Evolutionary conservation across 2,113 vertebrate genomes (phyloP), one percentile per base, ranked within the genome.

Genomic region (Rattus rattus): DNA sequence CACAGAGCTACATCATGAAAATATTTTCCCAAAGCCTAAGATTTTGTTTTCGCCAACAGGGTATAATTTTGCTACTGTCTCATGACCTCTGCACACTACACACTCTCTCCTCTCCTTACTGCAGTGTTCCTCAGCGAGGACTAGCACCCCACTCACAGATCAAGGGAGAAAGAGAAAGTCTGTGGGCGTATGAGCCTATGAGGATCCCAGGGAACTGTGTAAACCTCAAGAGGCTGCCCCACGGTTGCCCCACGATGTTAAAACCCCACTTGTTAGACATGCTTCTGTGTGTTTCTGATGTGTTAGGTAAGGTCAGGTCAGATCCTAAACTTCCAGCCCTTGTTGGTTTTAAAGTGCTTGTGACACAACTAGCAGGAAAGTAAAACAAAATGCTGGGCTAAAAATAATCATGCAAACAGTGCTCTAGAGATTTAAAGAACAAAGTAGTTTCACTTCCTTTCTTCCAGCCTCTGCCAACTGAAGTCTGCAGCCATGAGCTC

Each of bases 361-460:
- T 65, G 43, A 77, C 13, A 20, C 69, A 89, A 43, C 7, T 87
- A 65, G 8, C 0, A 76, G 33, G 52, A 36, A n/a, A 39, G 63
- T 26, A 17, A 70, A 80, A 39, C 52, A 91, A 94, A 94, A 76
- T 33, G 39, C 52, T 47, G 56, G 36, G 26, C 61, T 92, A 92
- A 97, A 96, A 93, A 79, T 79, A 92, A 95, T 39, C 43, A 91
- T 87, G 86, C 67, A 98, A 95, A 95, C 3, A 10, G 72, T 87
- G 56, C 69, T 95, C 86, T 90, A 90, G 83, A 94, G 70, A 81
- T 91, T 56, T 20, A 81, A 65, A 52, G 39, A 72, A 54, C 39
- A 36, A 36, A 26, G 9, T 0, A 36, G 24, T 95, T 96, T 96
- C 91, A 96, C 81, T 97, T 97, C 89, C 88, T 22, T 94, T 91